These are phyloP conservation scores for Tamias sibiricus DNA, from an alignment of 2,113 vertebrate species.

Conservation along the genomic window DNA sequence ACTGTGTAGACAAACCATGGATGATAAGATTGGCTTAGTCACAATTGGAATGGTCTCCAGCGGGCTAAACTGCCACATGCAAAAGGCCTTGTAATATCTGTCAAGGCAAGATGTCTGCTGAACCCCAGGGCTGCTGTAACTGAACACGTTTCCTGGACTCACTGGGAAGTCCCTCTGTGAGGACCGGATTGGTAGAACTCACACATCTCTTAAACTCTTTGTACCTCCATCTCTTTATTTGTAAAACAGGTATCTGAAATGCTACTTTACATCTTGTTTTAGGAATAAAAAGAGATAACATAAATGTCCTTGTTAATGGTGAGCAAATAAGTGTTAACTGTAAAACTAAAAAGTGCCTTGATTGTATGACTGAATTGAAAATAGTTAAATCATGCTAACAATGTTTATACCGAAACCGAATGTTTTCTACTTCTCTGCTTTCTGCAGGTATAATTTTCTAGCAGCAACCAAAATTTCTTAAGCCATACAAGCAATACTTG, in stretches of 20 bases:
- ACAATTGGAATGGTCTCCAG: slow-evolving; percentile 51
- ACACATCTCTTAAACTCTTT: not conserved
- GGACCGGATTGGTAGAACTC: not conserved
- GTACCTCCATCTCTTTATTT: not conserved
- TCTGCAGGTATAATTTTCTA: not conserved
- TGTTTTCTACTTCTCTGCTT: not conserved
- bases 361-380: slow-evolving; percentile 44
- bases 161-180: not conserved
- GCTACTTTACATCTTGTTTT: not conserved
- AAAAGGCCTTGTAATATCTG: slow-evolving; percentile 19
- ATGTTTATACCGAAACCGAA: not conserved
- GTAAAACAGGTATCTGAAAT: not conserved
- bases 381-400: not conserved
- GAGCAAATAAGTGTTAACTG: not conserved
- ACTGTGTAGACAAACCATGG: slow-evolving; percentile 77
- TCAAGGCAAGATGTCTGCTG: not conserved
- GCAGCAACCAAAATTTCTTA: not conserved
- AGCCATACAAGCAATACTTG: not conserved
- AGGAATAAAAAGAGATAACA: not conserved
- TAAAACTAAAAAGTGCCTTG: not conserved
- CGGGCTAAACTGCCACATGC: slow-evolving; percentile 19
- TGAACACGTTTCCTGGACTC: not conserved
- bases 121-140: not conserved
- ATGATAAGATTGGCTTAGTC: slow-evolving; percentile 70
- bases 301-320: not conserved